These are phyloP conservation scores for Callionymus lyra DNA, from an alignment of 2,113 vertebrate species.

Conservation along the genomic window DNA sequence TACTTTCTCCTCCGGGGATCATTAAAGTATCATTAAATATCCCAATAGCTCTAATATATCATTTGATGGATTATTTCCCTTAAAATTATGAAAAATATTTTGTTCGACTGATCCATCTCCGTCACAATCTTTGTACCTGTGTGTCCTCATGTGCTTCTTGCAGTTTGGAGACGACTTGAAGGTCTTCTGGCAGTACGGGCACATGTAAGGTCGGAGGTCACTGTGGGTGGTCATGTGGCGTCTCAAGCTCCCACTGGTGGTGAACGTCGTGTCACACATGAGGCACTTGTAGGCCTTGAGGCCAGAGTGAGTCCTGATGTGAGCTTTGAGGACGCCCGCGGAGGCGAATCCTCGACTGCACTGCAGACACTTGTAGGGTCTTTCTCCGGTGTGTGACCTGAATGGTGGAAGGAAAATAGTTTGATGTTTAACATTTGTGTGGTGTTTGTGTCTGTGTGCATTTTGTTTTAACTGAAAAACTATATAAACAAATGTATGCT, in stretches of 20 bases:
- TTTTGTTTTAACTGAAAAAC: no score
- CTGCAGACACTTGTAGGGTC: slow-evolving; percentile 92
- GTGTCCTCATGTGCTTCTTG: slow-evolving; percentile 98
- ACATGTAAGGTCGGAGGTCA: slow-evolving; percentile 93
- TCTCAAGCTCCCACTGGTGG: slow-evolving; percentile 89
- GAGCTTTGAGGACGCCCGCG: slow-evolving; percentile 92
- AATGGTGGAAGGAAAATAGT: background rate
- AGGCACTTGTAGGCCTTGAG: slow-evolving; percentile 93
- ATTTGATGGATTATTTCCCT: no score
- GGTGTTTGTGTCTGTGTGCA: no score
- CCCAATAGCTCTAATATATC: no score
- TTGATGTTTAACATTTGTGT: no score
- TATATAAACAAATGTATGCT: no score
- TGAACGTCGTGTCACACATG: slow-evolving; percentile 91
- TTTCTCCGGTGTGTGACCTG: slow-evolving; percentile 95
- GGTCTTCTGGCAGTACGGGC: slow-evolving; percentile 97
- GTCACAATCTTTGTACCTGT: slow-evolving; percentile 63
- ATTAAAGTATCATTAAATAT: no score
- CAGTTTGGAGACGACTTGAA: slow-evolving; percentile 97
- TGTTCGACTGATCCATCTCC: no score
- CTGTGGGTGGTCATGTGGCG: slow-evolving; percentile 97
- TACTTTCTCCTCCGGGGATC: no score
- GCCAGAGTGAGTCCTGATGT: slow-evolving; percentile 90
- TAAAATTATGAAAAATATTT: no score
- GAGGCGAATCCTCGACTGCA: slow-evolving; percentile 95